phyloP scores from a whole-genome alignment of 1,140 invertebrate species.

The Hycleus cichorii region DNA sequence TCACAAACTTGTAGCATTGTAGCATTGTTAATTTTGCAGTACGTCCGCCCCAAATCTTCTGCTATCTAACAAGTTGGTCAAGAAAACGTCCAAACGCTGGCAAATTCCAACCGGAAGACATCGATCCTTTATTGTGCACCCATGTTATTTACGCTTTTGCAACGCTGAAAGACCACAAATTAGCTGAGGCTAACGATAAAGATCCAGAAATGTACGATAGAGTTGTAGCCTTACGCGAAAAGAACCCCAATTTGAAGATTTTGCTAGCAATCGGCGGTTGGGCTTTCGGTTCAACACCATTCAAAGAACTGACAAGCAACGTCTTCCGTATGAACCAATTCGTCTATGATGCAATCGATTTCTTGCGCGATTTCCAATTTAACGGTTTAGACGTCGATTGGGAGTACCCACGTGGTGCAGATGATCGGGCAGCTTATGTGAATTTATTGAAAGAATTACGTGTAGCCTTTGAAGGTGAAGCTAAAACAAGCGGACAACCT shows the following conservation, averaged over 20 bases:
- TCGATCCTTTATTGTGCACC: conserved; percentile 82
- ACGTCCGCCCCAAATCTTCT: conserved; percentile 76
- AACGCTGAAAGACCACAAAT: conserved; percentile 73
- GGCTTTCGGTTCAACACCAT: conserved; percentile 87
- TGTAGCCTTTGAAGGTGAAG: conserved; percentile 74
- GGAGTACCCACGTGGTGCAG: conserved; percentile 88
- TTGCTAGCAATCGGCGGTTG: conserved; percentile 89
- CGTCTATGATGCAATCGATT: conserved; percentile 88
- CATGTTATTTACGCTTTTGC: conserved; percentile 92
- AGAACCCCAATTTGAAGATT: conserved; percentile 86
- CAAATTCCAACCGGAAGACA: conserved; percentile 79
- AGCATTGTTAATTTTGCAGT: conserved; percentile 46
- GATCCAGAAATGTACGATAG: conserved; percentile 79
- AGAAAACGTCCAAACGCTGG: conserved; percentile 78
- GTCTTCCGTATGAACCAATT: conserved; percentile 92
- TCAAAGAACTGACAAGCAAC: conserved; percentile 86
- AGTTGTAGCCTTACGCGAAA: conserved; percentile 74
- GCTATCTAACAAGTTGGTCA: conserved; percentile 93
- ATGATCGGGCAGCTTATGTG: conserved; percentile 75
- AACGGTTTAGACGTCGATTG: conserved; percentile 95
- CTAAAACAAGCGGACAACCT: conserved; percentile 67
- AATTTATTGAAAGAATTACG: conserved; percentile 76
- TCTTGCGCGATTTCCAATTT: conserved; percentile 84
- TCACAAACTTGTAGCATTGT: neutral
- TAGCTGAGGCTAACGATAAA: conserved; percentile 69